These are phyloP conservation scores for Etheostoma nigrum DNA, from an alignment of 2,797 vertebrate genomes.

Conservation along the genomic window DNA sequence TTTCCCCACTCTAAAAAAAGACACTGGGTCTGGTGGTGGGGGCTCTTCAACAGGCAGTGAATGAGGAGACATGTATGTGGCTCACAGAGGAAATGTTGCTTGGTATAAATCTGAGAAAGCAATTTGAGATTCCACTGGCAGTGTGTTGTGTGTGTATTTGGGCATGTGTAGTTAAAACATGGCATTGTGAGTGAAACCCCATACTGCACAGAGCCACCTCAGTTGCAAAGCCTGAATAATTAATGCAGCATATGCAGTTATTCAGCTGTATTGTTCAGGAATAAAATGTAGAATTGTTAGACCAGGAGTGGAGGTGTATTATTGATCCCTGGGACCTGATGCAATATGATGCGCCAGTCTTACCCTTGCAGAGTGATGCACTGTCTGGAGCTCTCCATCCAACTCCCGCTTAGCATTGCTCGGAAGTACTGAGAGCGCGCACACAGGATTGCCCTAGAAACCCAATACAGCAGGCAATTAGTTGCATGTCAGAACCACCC, in stretches of 20 bases:
- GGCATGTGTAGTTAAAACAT: slow-evolving; percentile 29
- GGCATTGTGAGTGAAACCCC: slow-evolving; percentile 33
- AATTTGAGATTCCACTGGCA: slow-evolving; percentile 25
- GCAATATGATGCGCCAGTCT: slow-evolving; percentile 57
- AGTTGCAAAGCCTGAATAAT: slow-evolving; percentile 63
- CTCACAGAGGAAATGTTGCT: slow-evolving; percentile 1
- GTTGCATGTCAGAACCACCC: slow-evolving; percentile 46
- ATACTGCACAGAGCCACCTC: slow-evolving; percentile 53
- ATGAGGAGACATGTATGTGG: slow-evolving; percentile 30
- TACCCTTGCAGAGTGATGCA: slow-evolving; percentile 94
- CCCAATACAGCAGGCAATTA: slow-evolving; percentile 51
- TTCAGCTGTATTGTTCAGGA: slow-evolving; percentile 31
- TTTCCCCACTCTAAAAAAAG: slow-evolving; percentile 26
- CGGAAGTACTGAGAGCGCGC: slow-evolving; percentile 95
- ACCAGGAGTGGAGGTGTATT: slow-evolving; percentile 20
- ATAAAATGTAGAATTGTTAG: slow-evolving; percentile 12
- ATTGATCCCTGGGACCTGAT: slow-evolving; percentile 27
- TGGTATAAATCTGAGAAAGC: slow-evolving; percentile 39
- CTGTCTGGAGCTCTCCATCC: slow-evolving; percentile 95
- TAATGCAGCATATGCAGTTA: slow-evolving; percentile 49
- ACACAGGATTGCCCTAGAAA: slow-evolving; percentile 92
- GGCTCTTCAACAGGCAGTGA: slow-evolving; percentile 8
- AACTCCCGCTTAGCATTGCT: slow-evolving; percentile 95
- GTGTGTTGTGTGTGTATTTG: slow-evolving; percentile 23
- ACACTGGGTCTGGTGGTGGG: slow-evolving; percentile 9